A percentile compares a stretch with the other conserved stretches of the same genome.
phyloP scores from a whole-genome alignment of 1,140 invertebrate genomes.

The Cyphomyrmex costatus region DNA sequence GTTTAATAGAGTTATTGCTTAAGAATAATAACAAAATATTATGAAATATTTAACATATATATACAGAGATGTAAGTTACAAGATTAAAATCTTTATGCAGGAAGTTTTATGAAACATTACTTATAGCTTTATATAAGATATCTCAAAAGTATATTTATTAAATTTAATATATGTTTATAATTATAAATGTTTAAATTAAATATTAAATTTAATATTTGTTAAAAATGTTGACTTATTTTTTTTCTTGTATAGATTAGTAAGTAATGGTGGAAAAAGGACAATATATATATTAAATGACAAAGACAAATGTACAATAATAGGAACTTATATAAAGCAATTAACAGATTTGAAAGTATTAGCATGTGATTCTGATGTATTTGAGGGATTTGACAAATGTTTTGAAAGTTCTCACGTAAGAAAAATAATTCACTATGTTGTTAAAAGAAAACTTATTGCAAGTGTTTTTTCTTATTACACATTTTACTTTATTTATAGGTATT shows the following conservation, averaged over 20 bases:
- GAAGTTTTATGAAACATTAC: background rate
- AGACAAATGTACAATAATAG: slow-evolving; percentile 88
- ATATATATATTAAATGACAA: slow-evolving; percentile 88
- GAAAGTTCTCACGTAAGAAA: slow-evolving; percentile 82
- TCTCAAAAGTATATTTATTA: background rate
- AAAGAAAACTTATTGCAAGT: slow-evolving; percentile 61
- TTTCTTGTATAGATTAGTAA: slow-evolving; percentile 81
- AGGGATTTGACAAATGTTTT: slow-evolving; percentile 70
- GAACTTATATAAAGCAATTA: slow-evolving; percentile 85
- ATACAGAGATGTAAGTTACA: too few relatives aligned
- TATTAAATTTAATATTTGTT: background rate
- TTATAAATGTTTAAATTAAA: slow-evolving; percentile 62
- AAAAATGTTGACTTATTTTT: background rate
- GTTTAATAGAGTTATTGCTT: background rate
- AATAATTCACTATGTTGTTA: slow-evolving; percentile 68
- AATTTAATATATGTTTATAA: slow-evolving; percentile 47
- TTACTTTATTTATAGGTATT: slow-evolving; percentile 87
- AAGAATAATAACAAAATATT: background rate
- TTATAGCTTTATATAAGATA: background rate
- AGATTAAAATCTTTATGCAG: slow-evolving; percentile 64
- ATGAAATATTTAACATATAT: slow-evolving; percentile 64
- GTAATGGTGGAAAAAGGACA: slow-evolving; percentile 84
- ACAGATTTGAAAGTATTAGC: slow-evolving; percentile 83
- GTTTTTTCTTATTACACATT: slow-evolving; percentile 66
- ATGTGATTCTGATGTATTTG: slow-evolving; percentile 67